Conservation (phyloP, 2,888 invertebrate genomes). For the Disparrhopalites patrizii region DNA sequence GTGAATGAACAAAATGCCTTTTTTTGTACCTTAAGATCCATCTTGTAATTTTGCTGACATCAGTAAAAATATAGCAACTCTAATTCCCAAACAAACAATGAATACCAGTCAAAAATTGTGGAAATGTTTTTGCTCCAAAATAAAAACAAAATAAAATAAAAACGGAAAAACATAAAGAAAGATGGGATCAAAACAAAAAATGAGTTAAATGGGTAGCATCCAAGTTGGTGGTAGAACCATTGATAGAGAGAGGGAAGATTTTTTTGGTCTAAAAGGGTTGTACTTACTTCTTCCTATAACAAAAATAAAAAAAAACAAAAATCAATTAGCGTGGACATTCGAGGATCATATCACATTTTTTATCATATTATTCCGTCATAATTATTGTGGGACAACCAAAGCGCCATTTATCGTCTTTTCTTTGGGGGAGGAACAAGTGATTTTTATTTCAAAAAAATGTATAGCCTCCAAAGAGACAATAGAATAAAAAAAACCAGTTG, state of each 20-base stretch:
- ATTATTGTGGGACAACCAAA: neutral
- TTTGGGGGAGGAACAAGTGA: neutral
- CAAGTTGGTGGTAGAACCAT: neutral
- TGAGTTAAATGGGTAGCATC: slow-evolving; percentile 9
- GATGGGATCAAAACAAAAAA: slow-evolving; percentile 6
- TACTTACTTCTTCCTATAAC: slow-evolving; percentile 49
- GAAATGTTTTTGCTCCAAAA: neutral
- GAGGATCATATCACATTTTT: neutral
- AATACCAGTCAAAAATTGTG: neutral
- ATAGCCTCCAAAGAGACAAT: neutral
- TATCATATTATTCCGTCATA: neutral
- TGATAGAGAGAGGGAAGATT: neutral
- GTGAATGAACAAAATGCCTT: too few species aligned
- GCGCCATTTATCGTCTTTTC: too few species aligned
- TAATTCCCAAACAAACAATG: neutral
- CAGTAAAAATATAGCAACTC: neutral
- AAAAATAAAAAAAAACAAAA: slow-evolving; percentile 42
- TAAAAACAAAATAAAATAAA: neutral
- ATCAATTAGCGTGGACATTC: slow-evolving; percentile 26
- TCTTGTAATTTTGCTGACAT: too few species aligned
- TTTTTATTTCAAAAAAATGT: neutral
- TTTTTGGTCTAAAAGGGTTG: too few species aligned
- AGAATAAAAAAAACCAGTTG: too few species aligned
- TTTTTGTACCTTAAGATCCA: too few species aligned
- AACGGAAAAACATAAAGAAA: too few species aligned